Evolutionary conservation across 2,888 invertebrate species (phyloP).

Genomic region (Scaptomyza tumidula): DNA sequence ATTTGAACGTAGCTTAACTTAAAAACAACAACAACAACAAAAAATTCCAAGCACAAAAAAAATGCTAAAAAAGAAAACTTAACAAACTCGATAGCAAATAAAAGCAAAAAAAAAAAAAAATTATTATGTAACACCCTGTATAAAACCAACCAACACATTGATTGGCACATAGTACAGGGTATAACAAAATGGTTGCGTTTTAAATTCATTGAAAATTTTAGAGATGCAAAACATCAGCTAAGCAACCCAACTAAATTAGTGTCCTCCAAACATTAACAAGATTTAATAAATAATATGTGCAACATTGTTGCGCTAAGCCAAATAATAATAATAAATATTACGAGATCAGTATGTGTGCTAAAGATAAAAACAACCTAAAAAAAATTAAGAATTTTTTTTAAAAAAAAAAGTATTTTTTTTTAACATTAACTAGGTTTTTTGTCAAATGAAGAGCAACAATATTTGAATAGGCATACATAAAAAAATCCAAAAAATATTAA

Average conservation of each 20-base stretch:
- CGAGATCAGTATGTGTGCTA: conserved; percentile 40
- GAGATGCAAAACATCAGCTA: conserved; percentile 3
- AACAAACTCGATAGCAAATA: conserved; percentile 16
- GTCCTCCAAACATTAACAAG: conserved; percentile 8
- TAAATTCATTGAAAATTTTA: too few species aligned
- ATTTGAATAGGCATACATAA: not conserved
- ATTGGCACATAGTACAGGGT: conserved; percentile 16
- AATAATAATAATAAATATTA: conserved; percentile 4
- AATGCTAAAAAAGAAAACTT: conserved; percentile 22
- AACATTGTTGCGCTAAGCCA: conserved; percentile 31
- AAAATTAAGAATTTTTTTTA: conserved; percentile 53
- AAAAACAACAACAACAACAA: not conserved
- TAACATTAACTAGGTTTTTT: conserved; percentile 18
- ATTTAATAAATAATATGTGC: conserved; percentile 1
- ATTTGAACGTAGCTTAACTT: conserved; percentile 28
- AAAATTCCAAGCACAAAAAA: not conserved
- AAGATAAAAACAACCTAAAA: conserved; percentile 25
- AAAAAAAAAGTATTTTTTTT: conserved; percentile 49
- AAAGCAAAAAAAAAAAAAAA: too few species aligned
- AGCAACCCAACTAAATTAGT: conserved; percentile 10
- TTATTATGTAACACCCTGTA: conserved; percentile 35
- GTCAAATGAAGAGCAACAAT: too few species aligned
- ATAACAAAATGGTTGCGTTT: not conserved
- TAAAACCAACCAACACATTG: conserved; percentile 6
- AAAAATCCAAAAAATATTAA: not conserved